Conservation (phyloP, 2,113 vertebrate genomes). For the Tapirus terrestris region DNA sequence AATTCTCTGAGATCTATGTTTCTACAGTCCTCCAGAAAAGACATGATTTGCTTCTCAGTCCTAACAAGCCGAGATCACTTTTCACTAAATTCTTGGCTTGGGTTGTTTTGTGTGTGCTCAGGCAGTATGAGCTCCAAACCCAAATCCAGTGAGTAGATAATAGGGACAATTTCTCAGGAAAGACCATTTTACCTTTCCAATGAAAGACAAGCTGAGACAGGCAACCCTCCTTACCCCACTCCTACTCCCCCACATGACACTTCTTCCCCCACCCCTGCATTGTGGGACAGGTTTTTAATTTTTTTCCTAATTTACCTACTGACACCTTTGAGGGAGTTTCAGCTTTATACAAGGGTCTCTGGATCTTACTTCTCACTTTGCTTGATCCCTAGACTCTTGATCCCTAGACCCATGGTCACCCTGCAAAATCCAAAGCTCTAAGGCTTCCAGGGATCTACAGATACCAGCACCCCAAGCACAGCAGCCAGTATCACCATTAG, state of each 20-base stretch:
- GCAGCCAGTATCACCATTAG: background rate
- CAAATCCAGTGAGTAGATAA: background rate
- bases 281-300: background rate
- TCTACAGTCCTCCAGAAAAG: background rate
- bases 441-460: background rate
- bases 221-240: background rate
- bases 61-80: background rate
- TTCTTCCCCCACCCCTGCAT: background rate
- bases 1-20: background rate
- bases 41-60: background rate
- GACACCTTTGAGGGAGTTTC: background rate
- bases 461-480: background rate
- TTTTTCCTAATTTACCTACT: background rate
- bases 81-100: slow-evolving; percentile 33
- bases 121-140: background rate
- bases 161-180: background rate
- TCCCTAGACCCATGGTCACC: background rate
- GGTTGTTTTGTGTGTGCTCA: background rate
- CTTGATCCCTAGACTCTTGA: background rate
- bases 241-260: background rate
- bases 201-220: slow-evolving; percentile 2
- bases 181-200: background rate
- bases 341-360: background rate
- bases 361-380: background rate
- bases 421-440: background rate